Base-by-base conservation (phyloP, 2,113 vertebrate genomes). In the Gadus macrocephalus region DNA sequence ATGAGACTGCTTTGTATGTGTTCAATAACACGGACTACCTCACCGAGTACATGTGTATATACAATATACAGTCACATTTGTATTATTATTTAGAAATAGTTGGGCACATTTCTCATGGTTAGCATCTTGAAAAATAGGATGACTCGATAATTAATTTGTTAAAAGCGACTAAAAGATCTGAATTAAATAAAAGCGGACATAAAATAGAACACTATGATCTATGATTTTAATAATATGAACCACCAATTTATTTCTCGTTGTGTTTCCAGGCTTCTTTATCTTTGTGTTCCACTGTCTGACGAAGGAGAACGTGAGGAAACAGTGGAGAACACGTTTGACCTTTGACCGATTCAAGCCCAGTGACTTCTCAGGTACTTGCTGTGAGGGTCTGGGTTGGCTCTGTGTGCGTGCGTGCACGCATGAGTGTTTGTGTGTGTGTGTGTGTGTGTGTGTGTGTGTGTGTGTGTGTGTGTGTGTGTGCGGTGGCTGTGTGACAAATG, bases 231-330 rank as follows among this genome's bases (percentile, higher is more conserved):
- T 35, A 58, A 58, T 4, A 58, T 58, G 5, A 17, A 58, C 5
- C n/a, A 58, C 15, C 3, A 16, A 58, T 58, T 0, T 17, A n/a
- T 58, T 58, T 17, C 55, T 58, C 14, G 1, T 69, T 70, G 58
- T 62, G 15, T 79, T 53, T 7, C 72, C 11, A 96, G 95, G 95
- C 2, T 91, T 96, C 81, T 92, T 96, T 75, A 89, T 97, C 66
- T 98, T 96, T 80, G 53, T 96, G 63, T 95, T 96, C 80, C 93
- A 96, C 84, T 97, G 95, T 67, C 64, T 95, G 59, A 91, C 95
- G 92, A 98, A 97, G 73, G 94, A 95, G 42, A 95, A 91, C 2
- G 94, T 95, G 53, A 75, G 85, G 68, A 93, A 93, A 66, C 94
- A 95, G 68, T 96, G 95, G 92, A 82, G 76, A 65, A 77, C 76